phyloP scores from a whole-genome alignment of 2,888 invertebrate genomes.

The Metellina segmentata region DNA sequence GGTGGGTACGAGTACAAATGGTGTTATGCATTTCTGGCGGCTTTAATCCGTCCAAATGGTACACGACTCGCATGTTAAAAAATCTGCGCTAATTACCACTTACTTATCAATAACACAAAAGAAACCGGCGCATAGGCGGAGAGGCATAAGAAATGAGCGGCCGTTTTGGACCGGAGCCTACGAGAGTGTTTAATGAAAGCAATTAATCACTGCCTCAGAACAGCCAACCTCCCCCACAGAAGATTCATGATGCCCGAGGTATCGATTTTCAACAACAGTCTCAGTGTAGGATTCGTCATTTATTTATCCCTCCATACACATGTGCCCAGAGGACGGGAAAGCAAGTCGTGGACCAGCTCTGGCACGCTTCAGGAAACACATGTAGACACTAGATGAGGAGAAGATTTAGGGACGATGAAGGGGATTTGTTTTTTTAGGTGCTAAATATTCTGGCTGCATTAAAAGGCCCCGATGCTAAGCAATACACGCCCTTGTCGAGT shows the following conservation, averaged over 20 bases:
- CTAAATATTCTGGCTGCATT: conserved; percentile 19
- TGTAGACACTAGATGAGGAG: conserved; percentile 2
- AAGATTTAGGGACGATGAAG: background rate
- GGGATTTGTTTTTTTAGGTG: background rate
- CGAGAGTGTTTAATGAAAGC: conserved; percentile 54
- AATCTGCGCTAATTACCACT: conserved; percentile 15
- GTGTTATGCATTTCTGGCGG: background rate
- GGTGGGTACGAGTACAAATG: background rate
- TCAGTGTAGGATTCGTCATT: background rate
- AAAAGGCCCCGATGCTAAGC: background rate
- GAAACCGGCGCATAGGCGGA: background rate
- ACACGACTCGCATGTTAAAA: conserved; percentile 27
- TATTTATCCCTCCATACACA: background rate
- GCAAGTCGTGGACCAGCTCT: background rate
- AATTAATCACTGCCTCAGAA: conserved; percentile 56
- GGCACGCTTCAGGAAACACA: conserved; percentile 43
- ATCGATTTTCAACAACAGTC: background rate
- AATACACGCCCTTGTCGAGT: too few relatives aligned
- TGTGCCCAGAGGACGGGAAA: background rate
- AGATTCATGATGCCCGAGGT: conserved; percentile 19
- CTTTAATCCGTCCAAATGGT: background rate
- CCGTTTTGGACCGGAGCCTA: conserved; percentile 44
- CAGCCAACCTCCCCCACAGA: background rate
- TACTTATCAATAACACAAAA: conserved; percentile 44
- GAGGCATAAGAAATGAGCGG: conserved; percentile 38